A percentile compares a stretch with the other conserved stretches of the same genome.
Evolutionary conservation across 2,113 vertebrate genomes (phyloP).

Genomic region (Cyphomyrus discorhynchus): DNA sequence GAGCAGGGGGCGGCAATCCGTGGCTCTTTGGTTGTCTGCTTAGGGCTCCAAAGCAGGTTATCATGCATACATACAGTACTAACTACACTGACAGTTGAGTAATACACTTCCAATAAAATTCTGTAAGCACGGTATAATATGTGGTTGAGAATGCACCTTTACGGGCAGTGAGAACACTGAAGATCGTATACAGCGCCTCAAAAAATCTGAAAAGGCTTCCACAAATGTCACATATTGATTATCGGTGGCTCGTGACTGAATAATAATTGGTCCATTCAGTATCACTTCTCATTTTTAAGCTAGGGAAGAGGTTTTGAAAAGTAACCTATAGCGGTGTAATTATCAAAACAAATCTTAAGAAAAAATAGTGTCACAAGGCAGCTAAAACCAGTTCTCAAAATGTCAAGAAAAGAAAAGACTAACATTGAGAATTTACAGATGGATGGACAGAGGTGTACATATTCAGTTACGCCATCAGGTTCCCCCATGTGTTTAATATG

Average conservation of each 20-base stretch:
- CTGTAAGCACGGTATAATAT: not conserved
- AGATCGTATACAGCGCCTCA: not conserved
- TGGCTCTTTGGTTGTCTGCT: not conserved
- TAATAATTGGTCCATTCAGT: not conserved
- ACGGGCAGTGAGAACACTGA: not conserved
- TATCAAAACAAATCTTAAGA: not conserved
- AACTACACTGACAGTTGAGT: not conserved
- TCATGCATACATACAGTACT: not conserved
- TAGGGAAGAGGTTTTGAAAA: not conserved
- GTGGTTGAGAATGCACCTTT: not conserved
- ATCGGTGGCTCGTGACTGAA: not conserved
- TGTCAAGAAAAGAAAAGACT: not conserved
- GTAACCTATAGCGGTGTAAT: not conserved
- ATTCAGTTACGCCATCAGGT: not conserved
- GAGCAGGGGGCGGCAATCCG: not conserved
- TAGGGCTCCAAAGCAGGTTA: not conserved
- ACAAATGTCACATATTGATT: not conserved
- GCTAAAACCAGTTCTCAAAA: not conserved
- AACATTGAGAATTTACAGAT: not conserved
- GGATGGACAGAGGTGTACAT: not conserved
- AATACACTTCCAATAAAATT: not conserved
- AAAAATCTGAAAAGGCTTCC: not conserved
- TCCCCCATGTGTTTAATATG: not conserved
- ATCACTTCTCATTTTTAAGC: not conserved
- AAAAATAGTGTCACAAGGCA: not conserved